Percentiles rank a stretch among this genome's conserved stretches.
Conservation (phyloP, 1,140 invertebrate species). For the Melanaphis sacchari region DNA sequence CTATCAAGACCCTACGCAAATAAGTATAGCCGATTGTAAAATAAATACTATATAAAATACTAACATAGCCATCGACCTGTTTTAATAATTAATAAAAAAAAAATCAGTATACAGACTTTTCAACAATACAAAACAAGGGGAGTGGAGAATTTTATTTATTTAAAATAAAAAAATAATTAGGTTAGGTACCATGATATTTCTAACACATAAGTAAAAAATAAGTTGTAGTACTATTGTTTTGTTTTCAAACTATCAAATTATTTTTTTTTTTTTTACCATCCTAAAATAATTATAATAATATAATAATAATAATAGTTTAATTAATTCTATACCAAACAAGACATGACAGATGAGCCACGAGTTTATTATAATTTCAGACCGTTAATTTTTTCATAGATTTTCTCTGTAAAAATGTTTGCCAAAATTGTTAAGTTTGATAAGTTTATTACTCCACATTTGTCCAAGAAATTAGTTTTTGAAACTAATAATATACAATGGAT, state of each 20-base stretch:
- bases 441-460: neutral
- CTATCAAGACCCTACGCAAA: neutral
- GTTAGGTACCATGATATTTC: neutral
- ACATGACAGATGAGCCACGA: neutral
- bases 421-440: neutral
- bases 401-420: neutral
- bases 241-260: neutral
- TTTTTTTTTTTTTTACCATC: neutral
- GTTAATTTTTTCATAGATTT: neutral
- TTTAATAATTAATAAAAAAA: constrained; percentile 16
- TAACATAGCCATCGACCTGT: neutral
- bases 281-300: neutral
- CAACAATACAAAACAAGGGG: neutral
- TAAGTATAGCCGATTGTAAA: neutral
- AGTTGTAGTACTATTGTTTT: neutral
- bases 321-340: neutral
- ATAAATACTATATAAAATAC: neutral
- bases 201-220: neutral
- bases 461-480: neutral
- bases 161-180: neutral
- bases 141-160: neutral
- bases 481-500: neutral
- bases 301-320: neutral
- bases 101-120: too few species aligned
- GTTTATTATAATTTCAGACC: neutral